Conservation (phyloP, 2,113 vertebrate genomes). For the Strix aluco region DNA sequence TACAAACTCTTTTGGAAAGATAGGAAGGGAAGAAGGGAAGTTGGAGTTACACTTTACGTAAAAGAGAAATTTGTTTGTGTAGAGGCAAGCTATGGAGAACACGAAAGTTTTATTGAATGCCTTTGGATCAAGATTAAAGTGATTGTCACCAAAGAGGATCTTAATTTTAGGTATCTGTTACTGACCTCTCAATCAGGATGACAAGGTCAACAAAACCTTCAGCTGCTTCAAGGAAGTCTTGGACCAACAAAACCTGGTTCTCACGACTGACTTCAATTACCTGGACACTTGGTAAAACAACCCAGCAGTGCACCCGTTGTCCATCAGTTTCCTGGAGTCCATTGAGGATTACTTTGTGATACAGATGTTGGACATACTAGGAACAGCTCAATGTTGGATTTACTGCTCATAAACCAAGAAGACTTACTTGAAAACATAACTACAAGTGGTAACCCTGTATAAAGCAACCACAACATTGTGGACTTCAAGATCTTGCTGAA, state of each 20-base stretch:
- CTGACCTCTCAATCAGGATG: neutral
- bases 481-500: neutral
- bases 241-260: neutral
- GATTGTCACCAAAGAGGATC: rapidly evolving
- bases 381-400: neutral
- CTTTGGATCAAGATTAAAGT: neutral
- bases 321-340: neutral
- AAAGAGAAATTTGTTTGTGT: neutral
- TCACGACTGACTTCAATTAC: neutral
- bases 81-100: neutral
- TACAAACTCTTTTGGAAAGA: neutral
- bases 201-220: rapidly evolving
- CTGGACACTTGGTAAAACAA: neutral
- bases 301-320: neutral
- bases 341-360: neutral
- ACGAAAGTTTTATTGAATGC: neutral
- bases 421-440: neutral
- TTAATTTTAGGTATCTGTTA: neutral
- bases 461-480: neutral
- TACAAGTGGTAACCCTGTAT: neutral
- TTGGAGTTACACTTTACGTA: neutral
- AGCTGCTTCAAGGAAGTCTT: neutral
- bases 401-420: neutral
- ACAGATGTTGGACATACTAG: neutral
- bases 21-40: neutral